Evolutionary conservation across 2,797 vertebrate genomes (phyloP), one percentile per base, ranked within the genome.

Genomic region (Acanthiza pusilla): DNA sequence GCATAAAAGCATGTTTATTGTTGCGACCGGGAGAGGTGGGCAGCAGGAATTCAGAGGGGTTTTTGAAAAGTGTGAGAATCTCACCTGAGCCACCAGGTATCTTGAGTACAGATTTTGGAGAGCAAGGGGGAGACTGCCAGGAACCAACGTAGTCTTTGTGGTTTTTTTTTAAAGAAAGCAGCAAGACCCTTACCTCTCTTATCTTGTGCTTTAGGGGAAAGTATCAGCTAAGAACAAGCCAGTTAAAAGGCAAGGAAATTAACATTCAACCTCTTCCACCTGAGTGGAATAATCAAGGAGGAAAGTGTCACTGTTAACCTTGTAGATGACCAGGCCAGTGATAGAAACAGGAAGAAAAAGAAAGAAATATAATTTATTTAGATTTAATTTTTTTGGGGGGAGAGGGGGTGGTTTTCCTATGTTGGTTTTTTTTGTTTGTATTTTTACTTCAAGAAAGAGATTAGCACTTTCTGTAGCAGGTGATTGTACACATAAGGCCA

Each of bases 141-240:
- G 29, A 20, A 21, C 7, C 32, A 32, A 4, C 5, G 7, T 4
- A 26, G 23, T 27, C 45, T 53, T 29, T 16, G 9, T 13, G 29
- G 1, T 1, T 20, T 32, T 71, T 42, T 42, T 30, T 58, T 50
- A n/a, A 80, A 63, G 32, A 23, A 43, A 78, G 21, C 21, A 13
- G 3, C 2, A 2, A 83, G 16, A 85, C 5, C 2, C 7, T 5
- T 11, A 10, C 10, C 13, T n/a, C 34, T 57, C 7, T 32, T 7
- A 7, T 16, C 11, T 10, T 22, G 34, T 21, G 7, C 11, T 70
- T 76, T 22, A 73, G 17, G 11, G 26, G 11, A 43, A 45, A n/a
- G 4, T 21, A 21, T 16, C 8, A 16, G 8, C 9, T 72, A 17
- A 23, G 57, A 62, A 5, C 1, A 0, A 60, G 13, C 9, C 13